Conservation (phyloP, 1,140 invertebrate genomes). For the Dendrolimus kikuchii region DNA sequence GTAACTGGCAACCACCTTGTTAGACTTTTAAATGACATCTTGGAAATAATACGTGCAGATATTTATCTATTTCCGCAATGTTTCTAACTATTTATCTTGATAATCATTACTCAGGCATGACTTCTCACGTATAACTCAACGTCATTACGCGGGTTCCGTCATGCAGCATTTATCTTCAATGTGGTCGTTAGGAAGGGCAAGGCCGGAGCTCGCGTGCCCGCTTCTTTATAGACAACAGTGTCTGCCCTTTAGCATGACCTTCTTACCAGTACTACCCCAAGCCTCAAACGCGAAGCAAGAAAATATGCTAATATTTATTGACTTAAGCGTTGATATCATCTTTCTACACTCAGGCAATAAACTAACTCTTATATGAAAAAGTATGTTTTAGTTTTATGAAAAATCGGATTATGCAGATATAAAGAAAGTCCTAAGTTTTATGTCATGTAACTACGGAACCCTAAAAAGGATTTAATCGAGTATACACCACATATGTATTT, state of each 20-base stretch:
- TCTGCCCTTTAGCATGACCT: slow-evolving; percentile 32
- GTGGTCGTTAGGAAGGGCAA: slow-evolving; percentile 43
- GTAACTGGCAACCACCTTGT: no score
- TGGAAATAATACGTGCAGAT: no score
- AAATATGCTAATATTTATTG: slow-evolving; percentile 1
- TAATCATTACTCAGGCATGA: slow-evolving; percentile 10
- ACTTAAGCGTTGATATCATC: slow-evolving; percentile 10
- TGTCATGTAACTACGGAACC: no score
- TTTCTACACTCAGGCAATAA: slow-evolving; percentile 1
- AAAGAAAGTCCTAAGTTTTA: no score
- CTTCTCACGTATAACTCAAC: slow-evolving; percentile 17
- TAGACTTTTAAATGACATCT: no score
- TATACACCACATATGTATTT: no score
- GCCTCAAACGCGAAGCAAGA: slow-evolving; percentile 10
- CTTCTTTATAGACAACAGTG: slow-evolving; percentile 26
- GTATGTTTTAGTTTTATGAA: no score
- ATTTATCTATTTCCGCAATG: no score
- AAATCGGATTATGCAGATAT: no score
- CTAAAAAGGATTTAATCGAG: no score
- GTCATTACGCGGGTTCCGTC: slow-evolving; percentile 22
- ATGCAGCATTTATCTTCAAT: slow-evolving; percentile 36
- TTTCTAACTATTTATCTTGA: not conserved
- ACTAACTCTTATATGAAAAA: no score
- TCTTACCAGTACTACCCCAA: slow-evolving; percentile 11
- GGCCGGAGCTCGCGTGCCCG: slow-evolving; percentile 41